Evolutionary conservation across 2,888 invertebrate species (phyloP).

Genomic region (Metellina segmentata): DNA sequence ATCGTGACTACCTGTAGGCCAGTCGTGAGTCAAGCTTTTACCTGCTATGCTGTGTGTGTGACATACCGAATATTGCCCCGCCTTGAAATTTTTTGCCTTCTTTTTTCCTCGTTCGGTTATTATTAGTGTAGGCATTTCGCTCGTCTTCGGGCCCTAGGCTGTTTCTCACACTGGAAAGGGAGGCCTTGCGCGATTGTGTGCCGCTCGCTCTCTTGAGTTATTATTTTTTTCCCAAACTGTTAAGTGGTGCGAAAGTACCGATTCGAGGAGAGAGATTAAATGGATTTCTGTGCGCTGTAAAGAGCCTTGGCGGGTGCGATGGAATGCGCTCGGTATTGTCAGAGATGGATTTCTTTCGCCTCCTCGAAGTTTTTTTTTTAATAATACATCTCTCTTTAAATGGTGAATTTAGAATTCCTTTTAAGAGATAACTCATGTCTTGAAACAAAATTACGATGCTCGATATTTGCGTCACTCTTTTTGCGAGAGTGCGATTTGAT

Average conservation of each 20-base stretch:
- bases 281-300: neutral
- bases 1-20: constrained; percentile 53
- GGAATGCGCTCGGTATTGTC: neutral
- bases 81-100: constrained; percentile 46
- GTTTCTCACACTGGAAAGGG: constrained; percentile 56
- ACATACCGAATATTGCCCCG: constrained; percentile 73
- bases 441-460: no score
- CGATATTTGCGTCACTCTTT: no score
- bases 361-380: no score
- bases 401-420: no score
- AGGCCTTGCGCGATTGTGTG: neutral
- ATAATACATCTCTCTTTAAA: no score
- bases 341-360: neutral
- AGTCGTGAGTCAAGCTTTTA: constrained; percentile 67
- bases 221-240: constrained; percentile 46
- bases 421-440: no score
- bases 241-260: constrained; percentile 28
- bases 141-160: constrained; percentile 55
- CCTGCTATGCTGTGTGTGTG: constrained; percentile 47
- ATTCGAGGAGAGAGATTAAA: constrained; percentile 8
- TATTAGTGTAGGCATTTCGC: constrained; percentile 16
- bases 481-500: no score
- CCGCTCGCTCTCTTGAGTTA: constrained; percentile 26
- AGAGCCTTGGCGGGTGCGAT: neutral
- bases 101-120: constrained; percentile 23